Conservation (phyloP, 2,113 vertebrate genomes). For the Rhabdomys dilectus region DNA sequence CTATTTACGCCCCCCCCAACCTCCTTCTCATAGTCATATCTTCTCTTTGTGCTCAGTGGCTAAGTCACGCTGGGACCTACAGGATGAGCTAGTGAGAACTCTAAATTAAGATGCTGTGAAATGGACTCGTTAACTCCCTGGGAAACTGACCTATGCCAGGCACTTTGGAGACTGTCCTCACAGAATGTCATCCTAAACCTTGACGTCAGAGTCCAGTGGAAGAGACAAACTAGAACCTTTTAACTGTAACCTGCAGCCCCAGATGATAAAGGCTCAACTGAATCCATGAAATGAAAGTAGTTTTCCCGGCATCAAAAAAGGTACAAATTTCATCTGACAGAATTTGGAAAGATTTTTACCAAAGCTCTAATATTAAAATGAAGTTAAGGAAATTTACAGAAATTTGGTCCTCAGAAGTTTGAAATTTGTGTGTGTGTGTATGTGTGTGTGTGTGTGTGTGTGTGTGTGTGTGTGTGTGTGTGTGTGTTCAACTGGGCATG, state of each 20-base stretch:
- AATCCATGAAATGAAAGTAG: background rate
- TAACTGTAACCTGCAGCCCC: background rate
- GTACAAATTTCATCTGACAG: background rate
- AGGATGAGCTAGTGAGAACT: conserved; percentile 20
- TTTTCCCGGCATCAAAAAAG: background rate
- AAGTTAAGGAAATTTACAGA: background rate
- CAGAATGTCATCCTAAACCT: background rate
- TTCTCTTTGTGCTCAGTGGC: conserved; percentile 46
- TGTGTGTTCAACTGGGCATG: too few relatives aligned
- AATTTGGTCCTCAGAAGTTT: background rate
- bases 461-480: background rate
- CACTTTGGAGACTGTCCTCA: background rate
- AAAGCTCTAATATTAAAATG: background rate
- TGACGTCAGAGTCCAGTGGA: background rate
- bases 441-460: background rate
- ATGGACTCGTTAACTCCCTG: background rate
- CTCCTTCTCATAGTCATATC: background rate
- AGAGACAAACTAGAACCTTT: background rate
- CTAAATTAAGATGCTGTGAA: background rate
- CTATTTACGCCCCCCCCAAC: fast-evolving
- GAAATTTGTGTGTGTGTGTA: background rate
- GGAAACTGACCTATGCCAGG: background rate
- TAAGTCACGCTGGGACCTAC: conserved; percentile 32
- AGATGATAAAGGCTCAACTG: background rate
- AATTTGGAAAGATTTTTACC: background rate